Evolutionary conservation across 2,888 invertebrate species (phyloP).

Genomic region (Drosophila pseudotalamancana): DNA sequence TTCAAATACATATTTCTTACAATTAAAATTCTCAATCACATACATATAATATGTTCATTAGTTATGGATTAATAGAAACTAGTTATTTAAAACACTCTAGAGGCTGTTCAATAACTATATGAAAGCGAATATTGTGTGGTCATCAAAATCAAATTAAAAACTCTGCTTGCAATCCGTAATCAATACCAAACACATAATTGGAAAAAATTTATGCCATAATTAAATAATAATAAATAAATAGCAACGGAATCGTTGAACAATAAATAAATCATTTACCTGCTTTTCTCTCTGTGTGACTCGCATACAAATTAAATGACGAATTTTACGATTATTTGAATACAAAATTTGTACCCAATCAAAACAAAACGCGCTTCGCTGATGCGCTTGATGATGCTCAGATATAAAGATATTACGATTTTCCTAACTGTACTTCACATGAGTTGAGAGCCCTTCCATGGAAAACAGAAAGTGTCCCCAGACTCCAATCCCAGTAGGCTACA

Average conservation of each 20-base stretch:
- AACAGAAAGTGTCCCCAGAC: slow-evolving; percentile 16
- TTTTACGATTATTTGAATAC: slow-evolving; percentile 25
- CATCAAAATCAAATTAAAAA: slow-evolving; percentile 39
- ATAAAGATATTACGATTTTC: slow-evolving; percentile 38
- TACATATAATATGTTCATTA: not conserved
- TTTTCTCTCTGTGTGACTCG: slow-evolving; percentile 36
- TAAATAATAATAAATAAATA: slow-evolving; percentile 59
- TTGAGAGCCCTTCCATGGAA: slow-evolving; percentile 48
- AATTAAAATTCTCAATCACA: not conserved
- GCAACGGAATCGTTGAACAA: slow-evolving; percentile 22
- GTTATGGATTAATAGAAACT: not conserved
- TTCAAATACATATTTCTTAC: not conserved
- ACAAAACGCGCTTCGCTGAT: slow-evolving; percentile 20
- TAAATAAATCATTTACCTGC: slow-evolving; percentile 54
- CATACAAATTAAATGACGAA: slow-evolving; percentile 23
- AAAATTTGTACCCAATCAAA: slow-evolving; percentile 50
- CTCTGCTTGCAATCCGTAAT: slow-evolving; percentile 22
- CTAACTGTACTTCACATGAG: slow-evolving; percentile 23
- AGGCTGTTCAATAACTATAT: not conserved
- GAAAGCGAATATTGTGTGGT: slow-evolving; percentile 1
- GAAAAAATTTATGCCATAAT: slow-evolving; percentile 48
- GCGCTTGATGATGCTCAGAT: not conserved
- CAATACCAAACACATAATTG: slow-evolving; percentile 35
- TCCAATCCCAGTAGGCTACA: slow-evolving; percentile 30
- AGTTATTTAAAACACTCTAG: not conserved